Evolutionary conservation across 2,113 vertebrate species (phyloP), one percentile per base, ranked within the genome.

Genomic region (Microtus pennsylvanicus): DNA sequence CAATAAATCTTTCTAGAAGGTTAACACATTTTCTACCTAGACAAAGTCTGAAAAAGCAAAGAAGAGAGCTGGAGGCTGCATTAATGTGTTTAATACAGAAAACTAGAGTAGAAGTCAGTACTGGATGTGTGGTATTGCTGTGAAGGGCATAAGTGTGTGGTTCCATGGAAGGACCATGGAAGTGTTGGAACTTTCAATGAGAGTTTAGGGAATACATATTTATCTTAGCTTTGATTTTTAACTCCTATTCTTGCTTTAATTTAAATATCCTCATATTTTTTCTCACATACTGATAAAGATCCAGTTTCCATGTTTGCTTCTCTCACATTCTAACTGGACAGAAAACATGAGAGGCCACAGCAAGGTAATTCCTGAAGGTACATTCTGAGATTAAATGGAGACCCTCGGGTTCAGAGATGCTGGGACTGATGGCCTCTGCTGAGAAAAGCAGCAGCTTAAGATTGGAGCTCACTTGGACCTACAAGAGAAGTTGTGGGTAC

Each of bases 231-330:
- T 16, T 78, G 47, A 78, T 78, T 33, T 52, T 9, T 52, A 52
- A 80, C 30, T 35, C 33, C 21, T 55, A 58, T 13, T 58, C 19
- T 35, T 80, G 17, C 19, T 35, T 33, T 81, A 10, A n/a, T 81
- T 81, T 24, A 81, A 55, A 58, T 58, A n/a, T n/a, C 21, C 11
- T 81, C 26, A 30, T n/a, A 1, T 12, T 52, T 35, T 76, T 45
- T 26, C 50, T 80, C 17, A 22, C 11, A 21, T 0, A 16, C 4
- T n/a, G 5, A 55, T 55, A 5, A 5, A 55, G 0, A 11, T 58
- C 10, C 21, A n/a, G 35, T 81, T 24, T 24, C 17, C 10, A n/a
- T 81, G 19, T 33, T 21, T 81, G 1, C 4, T 81, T 81, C 35
- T 55, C 33, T 22, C 50, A 35, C 35, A 52, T 24, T 58, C 33